phyloP scores from a whole-genome alignment of 2,113 vertebrate species.

The Anarrhichthys ocellatus region DNA sequence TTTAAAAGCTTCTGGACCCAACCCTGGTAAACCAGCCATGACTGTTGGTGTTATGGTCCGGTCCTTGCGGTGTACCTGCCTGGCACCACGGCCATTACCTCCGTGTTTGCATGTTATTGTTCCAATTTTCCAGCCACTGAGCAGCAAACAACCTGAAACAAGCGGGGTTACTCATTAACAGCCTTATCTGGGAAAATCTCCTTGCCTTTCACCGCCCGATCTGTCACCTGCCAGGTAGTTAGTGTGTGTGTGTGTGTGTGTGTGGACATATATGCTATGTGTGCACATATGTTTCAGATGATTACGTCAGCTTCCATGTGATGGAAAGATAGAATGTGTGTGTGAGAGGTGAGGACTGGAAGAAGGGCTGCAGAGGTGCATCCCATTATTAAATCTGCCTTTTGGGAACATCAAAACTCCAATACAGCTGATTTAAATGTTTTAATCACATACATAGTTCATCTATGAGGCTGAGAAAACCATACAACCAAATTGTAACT shows the following conservation, averaged over 20 bases:
- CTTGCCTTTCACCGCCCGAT: conserved; percentile 44
- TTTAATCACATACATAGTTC: not conserved
- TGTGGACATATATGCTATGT: not conserved
- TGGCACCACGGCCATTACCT: conserved; percentile 64
- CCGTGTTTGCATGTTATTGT: conserved; percentile 76
- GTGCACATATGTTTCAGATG: conserved; percentile 1
- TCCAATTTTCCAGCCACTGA: conserved; percentile 80
- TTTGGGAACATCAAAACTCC: not conserved
- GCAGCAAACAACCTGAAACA: conserved; percentile 78
- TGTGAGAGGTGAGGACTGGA: not conserved
- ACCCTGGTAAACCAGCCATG: not conserved
- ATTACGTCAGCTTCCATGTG: conserved; percentile 30
- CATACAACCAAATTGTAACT: not conserved
- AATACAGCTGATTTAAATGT: not conserved
- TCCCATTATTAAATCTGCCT: not conserved
- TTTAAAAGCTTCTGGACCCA: not conserved
- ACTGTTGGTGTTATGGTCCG: not conserved
- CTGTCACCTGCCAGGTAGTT: conserved; percentile 54
- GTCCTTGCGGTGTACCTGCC: conserved; percentile 7
- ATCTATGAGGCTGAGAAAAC: not conserved
- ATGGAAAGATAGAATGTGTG: conserved; percentile 7
- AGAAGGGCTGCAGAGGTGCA: not conserved
- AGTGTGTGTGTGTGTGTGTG: conserved; percentile 22
- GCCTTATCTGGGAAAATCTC: conserved; percentile 71
- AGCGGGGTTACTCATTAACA: conserved; percentile 79